Base-by-base conservation (phyloP, 2,888 invertebrate genomes). In the Epinotia brunnichana region DNA sequence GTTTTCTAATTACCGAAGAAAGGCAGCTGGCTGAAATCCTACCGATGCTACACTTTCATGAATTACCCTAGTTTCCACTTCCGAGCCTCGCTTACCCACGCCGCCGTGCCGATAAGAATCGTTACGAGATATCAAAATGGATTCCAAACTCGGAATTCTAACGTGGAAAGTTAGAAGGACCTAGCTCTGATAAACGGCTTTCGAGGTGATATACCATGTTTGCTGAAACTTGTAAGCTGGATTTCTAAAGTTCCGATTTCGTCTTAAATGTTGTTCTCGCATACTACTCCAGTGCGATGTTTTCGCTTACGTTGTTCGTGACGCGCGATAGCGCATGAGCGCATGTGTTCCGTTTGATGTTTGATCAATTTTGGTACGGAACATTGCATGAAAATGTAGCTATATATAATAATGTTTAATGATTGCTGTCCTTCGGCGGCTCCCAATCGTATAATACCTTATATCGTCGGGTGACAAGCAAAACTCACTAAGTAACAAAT, bases 71-170 rank as follows among this genome's bases (percentile, higher is more conserved):
- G 54, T 54, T 53, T 15, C 64, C 21, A 19, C 53, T 56, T 41
- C 35, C 51, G 48, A 48, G 17, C 17, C 19, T 5, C 15, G 17
- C 29, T 48, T 51, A 11, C 15, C 9, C 10, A 48, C 15, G 15
- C 44, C 13, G n/a, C 3, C 13, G n/a, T 1, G 15, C 51, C 54
- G 19, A 35, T 66, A 51, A 48, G 29, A 39, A 66, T 53, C 64
- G 64, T 66, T 63, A 35, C n/a, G 19, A 19, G 59, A 17, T 60
- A 39, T 51, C 59, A 60, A 69, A 69, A 60, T 39, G 59, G 19
- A n/a, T 53, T 61, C 41, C 39, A 7, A 69, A 41, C 21, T 53
- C 24, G 10, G 51, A 48, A 41, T 54, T n/a, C 21, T 11, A 51
- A 53, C 39, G 35, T 59, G 54, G 41, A 56, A 63, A 56, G 35